These are phyloP conservation scores for Chiloscyllium punctatum DNA, from an alignment of 2,797 vertebrate species.

Conservation along the genomic window DNA sequence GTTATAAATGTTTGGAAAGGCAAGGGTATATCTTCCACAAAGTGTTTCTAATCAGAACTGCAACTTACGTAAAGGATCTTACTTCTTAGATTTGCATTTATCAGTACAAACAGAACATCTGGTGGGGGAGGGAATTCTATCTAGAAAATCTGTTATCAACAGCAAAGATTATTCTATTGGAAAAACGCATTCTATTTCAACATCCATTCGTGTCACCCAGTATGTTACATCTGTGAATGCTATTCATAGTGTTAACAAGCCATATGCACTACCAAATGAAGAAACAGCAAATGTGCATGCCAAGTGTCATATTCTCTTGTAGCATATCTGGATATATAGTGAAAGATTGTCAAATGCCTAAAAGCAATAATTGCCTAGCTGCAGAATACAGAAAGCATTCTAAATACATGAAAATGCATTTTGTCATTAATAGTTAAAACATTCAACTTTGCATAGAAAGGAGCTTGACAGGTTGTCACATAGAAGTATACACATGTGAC, in stretches of 20 bases:
- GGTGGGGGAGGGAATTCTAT: background rate
- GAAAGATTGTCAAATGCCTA: slow-evolving; percentile 1
- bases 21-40: background rate
- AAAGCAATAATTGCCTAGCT: slow-evolving; percentile 16
- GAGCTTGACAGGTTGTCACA: slow-evolving; percentile 2
- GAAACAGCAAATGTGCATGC: background rate
- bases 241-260: background rate
- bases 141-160: slow-evolving; percentile 4
- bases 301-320: background rate
- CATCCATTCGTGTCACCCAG: background rate
- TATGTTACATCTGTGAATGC: slow-evolving; percentile 11
- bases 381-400: background rate
- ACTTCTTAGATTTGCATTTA: slow-evolving; percentile 4
- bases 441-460: slow-evolving; percentile 16
- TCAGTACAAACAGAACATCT: background rate
- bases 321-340: background rate
- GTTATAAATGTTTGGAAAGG: background rate
- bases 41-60: background rate
- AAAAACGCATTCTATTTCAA: background rate
- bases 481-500: background rate
- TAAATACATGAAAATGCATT: background rate
- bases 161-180: background rate
- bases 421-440: slow-evolving; percentile 31
- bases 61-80: background rate
- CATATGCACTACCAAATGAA: background rate